Conservation (phyloP, 2,888 invertebrate species). For the Mactromeris polynyma region DNA sequence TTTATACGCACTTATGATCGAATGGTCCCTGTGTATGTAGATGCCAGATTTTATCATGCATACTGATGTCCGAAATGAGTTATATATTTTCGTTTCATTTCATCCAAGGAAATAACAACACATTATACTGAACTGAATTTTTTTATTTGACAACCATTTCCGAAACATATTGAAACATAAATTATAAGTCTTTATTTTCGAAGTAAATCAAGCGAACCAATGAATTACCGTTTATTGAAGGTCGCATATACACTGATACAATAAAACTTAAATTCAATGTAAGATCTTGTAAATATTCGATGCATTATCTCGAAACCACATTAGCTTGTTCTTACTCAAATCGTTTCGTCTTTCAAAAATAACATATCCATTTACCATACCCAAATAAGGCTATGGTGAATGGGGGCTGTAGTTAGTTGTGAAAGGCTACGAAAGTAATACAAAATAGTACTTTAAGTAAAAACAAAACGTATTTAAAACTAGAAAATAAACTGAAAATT, state of each 20-base stretch:
- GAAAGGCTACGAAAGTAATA: background rate
- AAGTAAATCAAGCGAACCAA: background rate
- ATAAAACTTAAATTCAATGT: background rate
- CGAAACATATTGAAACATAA: background rate
- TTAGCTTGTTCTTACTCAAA: background rate
- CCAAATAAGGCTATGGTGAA: background rate
- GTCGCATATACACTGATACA: background rate
- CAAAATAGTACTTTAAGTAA: background rate
- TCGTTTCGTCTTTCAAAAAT: background rate
- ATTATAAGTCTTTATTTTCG: background rate
- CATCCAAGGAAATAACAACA: background rate
- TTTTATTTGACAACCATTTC: background rate
- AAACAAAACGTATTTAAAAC: background rate
- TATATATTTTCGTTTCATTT: too few relatives aligned
- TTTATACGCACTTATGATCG: too few relatives aligned
- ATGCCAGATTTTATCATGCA: too few relatives aligned
- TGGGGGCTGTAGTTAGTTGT: background rate
- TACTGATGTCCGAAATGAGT: too few relatives aligned
- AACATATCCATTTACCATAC: background rate
- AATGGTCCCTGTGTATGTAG: too few relatives aligned
- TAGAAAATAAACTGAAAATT: background rate
- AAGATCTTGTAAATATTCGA: background rate
- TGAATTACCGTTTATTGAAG: background rate
- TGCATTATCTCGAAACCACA: background rate
- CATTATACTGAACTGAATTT: background rate